Evolutionary conservation across 2,113 vertebrate species (phyloP).

Genomic region (rat (Rattus norvegicus)): DNA sequence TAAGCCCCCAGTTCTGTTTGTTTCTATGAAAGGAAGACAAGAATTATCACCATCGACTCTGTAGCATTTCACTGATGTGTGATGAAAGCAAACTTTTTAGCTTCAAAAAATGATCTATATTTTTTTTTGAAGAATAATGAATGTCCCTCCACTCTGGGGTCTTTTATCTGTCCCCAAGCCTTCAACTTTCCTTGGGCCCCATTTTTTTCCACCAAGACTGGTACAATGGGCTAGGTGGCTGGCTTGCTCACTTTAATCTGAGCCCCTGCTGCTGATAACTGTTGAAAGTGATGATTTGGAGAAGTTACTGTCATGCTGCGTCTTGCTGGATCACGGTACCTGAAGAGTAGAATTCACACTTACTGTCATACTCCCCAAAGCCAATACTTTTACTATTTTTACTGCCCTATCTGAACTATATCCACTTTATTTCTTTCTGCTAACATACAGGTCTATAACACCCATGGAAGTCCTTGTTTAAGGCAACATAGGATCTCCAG

Average conservation of each 20-base stretch:
- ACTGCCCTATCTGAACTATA: not conserved
- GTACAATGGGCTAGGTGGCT: not conserved
- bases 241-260: not conserved
- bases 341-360: not conserved
- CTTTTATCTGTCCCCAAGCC: not conserved
- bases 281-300: not conserved
- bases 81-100: not conserved
- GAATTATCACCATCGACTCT: fast-evolving
- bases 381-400: not conserved
- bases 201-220: fast-evolving
- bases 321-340: not conserved
- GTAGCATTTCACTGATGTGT: not conserved
- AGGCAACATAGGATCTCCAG: not conserved
- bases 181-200: not conserved
- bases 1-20: not conserved
- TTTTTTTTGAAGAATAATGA: not conserved
- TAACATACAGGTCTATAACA: not conserved
- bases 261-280: not conserved
- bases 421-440: not conserved
- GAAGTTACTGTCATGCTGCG: not conserved
- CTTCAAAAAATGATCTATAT: not conserved
- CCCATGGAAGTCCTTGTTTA: not conserved
- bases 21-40: not conserved
- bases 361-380: not conserved
- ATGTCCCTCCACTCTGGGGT: not conserved